These are phyloP conservation scores for Tholera decimalis DNA, from an alignment of 2,888 invertebrate species.

Conservation along the genomic window DNA sequence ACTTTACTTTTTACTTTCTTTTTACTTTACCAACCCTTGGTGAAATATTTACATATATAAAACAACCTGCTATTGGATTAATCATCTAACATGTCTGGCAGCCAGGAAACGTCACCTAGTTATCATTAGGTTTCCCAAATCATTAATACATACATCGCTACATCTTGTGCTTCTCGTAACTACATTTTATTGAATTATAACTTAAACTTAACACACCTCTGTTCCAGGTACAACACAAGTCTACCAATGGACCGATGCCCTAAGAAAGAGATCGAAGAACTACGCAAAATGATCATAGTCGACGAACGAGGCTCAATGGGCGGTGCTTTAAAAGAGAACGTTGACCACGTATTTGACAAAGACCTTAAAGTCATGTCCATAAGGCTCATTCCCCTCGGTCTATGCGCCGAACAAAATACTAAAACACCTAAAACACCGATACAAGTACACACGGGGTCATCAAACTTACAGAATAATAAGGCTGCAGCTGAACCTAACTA, in stretches of 20 bases:
- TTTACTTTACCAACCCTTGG: no score
- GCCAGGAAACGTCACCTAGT: no score
- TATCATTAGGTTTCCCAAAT: no score
- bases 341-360: slow-evolving; percentile 93
- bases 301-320: slow-evolving; percentile 88
- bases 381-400: slow-evolving; percentile 91
- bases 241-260: slow-evolving; percentile 95
- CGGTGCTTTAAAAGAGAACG: slow-evolving; percentile 88
- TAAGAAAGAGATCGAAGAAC: slow-evolving; percentile 93
- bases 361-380: slow-evolving; percentile 94
- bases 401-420: slow-evolving; percentile 90
- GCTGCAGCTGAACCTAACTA: slow-evolving; percentile 84
- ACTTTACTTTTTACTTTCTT: no score
- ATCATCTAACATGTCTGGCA: no score
- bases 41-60: no score
- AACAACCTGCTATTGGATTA: no score
- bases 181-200: neutral
- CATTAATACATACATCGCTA: no score
- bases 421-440: slow-evolving; percentile 78
- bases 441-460: slow-evolving; percentile 71
- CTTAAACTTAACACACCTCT: neutral
- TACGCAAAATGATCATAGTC: slow-evolving; percentile 94
- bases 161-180: neutral
- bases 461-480: slow-evolving; percentile 78
- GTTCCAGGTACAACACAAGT: slow-evolving; percentile 94